phyloP scores from a whole-genome alignment of 2,797 vertebrate genomes.

The Astyanax mexicanus region DNA sequence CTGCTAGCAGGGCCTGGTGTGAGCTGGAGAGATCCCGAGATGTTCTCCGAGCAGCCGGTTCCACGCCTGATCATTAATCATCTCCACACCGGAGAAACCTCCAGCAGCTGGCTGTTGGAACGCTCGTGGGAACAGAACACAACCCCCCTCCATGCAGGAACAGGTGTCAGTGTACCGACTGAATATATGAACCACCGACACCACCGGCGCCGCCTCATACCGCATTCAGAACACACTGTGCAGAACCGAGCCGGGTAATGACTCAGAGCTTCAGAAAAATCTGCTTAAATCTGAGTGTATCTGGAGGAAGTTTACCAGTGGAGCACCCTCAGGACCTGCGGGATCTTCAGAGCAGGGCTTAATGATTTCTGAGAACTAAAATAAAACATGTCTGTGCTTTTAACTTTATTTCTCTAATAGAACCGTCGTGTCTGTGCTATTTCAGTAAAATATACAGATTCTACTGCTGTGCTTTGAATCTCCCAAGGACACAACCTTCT shows the following conservation, averaged over 20 bases:
- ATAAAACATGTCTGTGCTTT: too few species aligned
- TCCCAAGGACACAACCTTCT: too few species aligned
- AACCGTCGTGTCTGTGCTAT: too few species aligned
- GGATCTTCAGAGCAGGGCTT: too few species aligned
- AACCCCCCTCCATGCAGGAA: conserved; percentile 24
- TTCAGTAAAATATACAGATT: too few species aligned
- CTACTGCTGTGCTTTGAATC: too few species aligned
- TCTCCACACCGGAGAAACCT: conserved; percentile 50
- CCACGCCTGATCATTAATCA: conserved; percentile 64
- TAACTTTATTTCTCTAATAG: too few species aligned
- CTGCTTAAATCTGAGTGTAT: background rate
- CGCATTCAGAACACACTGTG: background rate
- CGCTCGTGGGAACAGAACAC: conserved; percentile 33
- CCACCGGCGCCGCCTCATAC: background rate
- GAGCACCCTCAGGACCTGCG: too few species aligned
- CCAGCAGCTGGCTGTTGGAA: conserved; percentile 56
- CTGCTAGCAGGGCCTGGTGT: conserved; percentile 6
- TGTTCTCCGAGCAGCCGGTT: conserved; percentile 48
- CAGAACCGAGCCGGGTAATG: background rate
- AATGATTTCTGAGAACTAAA: too few species aligned
- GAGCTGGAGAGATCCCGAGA: conserved; percentile 48
- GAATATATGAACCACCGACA: background rate
- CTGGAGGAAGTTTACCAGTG: too few species aligned
- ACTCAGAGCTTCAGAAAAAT: background rate
- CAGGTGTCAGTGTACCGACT: conserved; percentile 56